Base-by-base conservation (phyloP, 2,113 vertebrate species). In the Cyanoderma ruficeps region DNA sequence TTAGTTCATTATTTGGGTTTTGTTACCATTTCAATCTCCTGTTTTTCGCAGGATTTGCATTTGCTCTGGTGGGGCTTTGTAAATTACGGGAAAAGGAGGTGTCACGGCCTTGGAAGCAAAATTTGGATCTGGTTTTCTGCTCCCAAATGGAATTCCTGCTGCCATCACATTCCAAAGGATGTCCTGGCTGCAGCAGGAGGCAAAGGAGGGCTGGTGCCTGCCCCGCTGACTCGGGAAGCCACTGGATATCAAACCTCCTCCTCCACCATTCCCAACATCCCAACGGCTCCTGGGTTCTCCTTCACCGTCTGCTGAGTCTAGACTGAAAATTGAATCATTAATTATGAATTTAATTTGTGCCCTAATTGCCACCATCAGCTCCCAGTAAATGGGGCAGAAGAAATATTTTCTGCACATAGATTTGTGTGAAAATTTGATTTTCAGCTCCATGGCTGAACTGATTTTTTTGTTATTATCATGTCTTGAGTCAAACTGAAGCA, bases 161-260 rank as follows among this genome's bases (percentile, higher is more conserved):
- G 68, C 69, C 60, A 15, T 24, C 64, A 6, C 42, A 12, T 74
- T 22, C 31, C 52, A 12, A 42, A 87, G 69, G 55, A 27, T 31
- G 52, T 15, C 5, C 21, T 4, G 10, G 30, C 41, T 89, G 80
- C 50, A 77, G 68, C 64, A 47, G 77, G 70, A 85, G 79, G 46
- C 30, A 60, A 5, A 28, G 0, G 2, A n/a, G 33, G n/a, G 28
- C 61, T 50, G 50, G 21, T 76, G 53, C 44, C 60, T 17, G 11
- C 5, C 28, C 30, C 6, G 2, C 2, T 63, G 13, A 5, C 9
- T 37, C 0, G 0, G 33, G 49, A 46, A 68, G 14, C n/a, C 15
- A 1, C 1, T 15, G 85, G 42, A 11, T 35, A 64, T 30, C 60
- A 65, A 65, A 46, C 3, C 5, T 15, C 49, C 53, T 68, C 49